Evolutionary conservation across 2,888 invertebrate species (phyloP), one percentile per base, ranked within the genome.

Genomic region (Leptinotarsa peninsularis): DNA sequence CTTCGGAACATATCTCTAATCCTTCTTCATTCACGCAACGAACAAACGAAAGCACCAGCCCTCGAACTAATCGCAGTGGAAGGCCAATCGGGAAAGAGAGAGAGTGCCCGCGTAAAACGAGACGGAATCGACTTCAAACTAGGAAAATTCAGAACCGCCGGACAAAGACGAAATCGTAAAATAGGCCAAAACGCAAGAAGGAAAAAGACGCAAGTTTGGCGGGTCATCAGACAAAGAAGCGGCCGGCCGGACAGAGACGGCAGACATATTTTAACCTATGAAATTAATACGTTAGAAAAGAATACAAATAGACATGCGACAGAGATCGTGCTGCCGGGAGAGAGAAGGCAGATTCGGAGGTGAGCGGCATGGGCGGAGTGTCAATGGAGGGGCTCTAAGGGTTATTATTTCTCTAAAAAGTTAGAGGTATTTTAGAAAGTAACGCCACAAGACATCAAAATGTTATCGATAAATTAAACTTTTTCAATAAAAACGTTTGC

Each of bases 101-200:
- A 77, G 78, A 76, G 77, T 79, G 73, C 58, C 76, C 79, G 76
- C 80, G 80, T 82, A 81, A 83, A 84, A 84, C 84, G 83, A 85
- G 83, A 85, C 80, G 84, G 84, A 83, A 85, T 84, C 84, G 82
- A 84, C 82, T 84, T 83, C 82, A 83, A 85, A 85, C 84, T 84
- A 83, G 85, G 83, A 85, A 86, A 85, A 83, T 85, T 84, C 82
- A 80, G 81, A 79, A 79, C 76, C 78, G 78, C 74, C 75, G 81
- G 83, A 84, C 82, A 84, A 83, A 84, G 84, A 83, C 81, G 83
- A 82, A 84, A 81, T 89, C 84, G 88, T 78, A 89, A 80, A 80
- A 82, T 79, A 79, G 86, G 88, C 88, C 89, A 87, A 86, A 88
- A 88, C 89, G 89, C 89, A 89, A 88, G 90, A 87, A 86, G 88